Base-by-base conservation (phyloP, 2,888 invertebrate genomes). In the Caenorhabditis sp. region DNA sequence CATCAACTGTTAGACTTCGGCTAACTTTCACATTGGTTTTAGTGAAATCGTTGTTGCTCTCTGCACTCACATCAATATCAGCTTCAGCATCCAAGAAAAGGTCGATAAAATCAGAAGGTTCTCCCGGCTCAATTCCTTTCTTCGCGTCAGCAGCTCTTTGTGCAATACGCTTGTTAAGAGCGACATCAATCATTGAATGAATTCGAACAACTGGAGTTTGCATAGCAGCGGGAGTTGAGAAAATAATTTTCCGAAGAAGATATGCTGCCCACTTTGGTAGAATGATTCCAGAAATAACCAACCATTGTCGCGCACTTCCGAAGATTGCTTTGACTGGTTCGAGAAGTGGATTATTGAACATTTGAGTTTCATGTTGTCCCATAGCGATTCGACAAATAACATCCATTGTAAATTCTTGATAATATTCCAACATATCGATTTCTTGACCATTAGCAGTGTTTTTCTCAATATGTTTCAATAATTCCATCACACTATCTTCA, bases 391-490 rank as follows among this genome's bases (percentile, higher is more conserved):
- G 63, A 23, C 69, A 64, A 56, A 82, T 82, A 1, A 82, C 72
- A 52, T 82, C 82, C 63, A 82, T 65, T 1, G 82, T 81, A 59
- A 67, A 80, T 58, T 82, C 81, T 64, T 82, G 81, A 56, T 73
- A 82, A 63, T 63, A 76, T 23, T 4, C 1, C 17, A 56, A 26
- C 21, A 66, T 63, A 36, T 67, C 70, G 23, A 61, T 50, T 20
- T 25, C 10, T 36, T 63, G 17, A 7, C 25, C 56, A 38, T 56
- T 49, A 10, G 7, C 12, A 1, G 52, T 21, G 36, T 36, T 23
- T 8, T 21, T 27, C 65, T 74, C 74, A 31, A 78, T 71, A 23
- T 71, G 63, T 14, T 59, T 59, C n/a, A 78, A 31, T 21, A 78
- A 23, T 58, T 67, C 69, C 12, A 72, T 5, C 0, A 69, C 71